Base-by-base conservation (phyloP, 2,113 vertebrate genomes). In the Erythrocebus patas region DNA sequence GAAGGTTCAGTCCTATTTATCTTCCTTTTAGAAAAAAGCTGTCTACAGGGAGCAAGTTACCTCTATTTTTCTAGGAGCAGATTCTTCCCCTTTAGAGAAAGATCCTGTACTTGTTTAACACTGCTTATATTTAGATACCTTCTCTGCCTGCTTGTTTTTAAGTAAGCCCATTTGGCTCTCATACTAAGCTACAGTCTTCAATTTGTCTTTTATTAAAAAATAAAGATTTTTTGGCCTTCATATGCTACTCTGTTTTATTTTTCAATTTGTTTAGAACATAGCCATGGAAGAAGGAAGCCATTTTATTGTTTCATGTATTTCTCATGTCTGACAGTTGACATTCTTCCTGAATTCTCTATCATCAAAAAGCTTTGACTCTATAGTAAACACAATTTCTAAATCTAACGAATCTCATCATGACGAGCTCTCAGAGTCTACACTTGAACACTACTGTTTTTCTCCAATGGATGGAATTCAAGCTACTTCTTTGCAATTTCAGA, bases 401-500 rank as follows among this genome's bases (percentile, higher is more conserved):
- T 35, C 23, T 72, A 85, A 92, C 16, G 73, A 40, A 59, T 48
- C 48, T 61, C n/a, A 70, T 57, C 50, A 68, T 45, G 43, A 43
- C 40, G n/a, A 83, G n/a, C 10, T 95, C 83, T 94, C 40, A 76
- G 16, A 45, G 30, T 7, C 40, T 78, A 57, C n/a, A 76, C 4
- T 85, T 16, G 38, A 59, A 35, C 4, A 50, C 17, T 22, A 18
- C 8, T 94, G 32, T 48, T 92, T 57, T 87, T 59, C 43, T 92
- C 75, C 57, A 48, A 22, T 32, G 25, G 68, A 73, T 55, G 20
- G n/a, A 94, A 76, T 4, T 48, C 14, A 82, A 82, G 14, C 6
- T 70, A 23, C 10, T 75, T 75, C 52, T 93, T 72, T 78, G 23
- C 27, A 76, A 96, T 87, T 93, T 93, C n/a, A 93, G 66, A 95